A percentile compares a stretch with the other conserved stretches of the same genome.
Conservation (phyloP, 2,797 vertebrate genomes). For the Xiphophorus birchmanni region DNA sequence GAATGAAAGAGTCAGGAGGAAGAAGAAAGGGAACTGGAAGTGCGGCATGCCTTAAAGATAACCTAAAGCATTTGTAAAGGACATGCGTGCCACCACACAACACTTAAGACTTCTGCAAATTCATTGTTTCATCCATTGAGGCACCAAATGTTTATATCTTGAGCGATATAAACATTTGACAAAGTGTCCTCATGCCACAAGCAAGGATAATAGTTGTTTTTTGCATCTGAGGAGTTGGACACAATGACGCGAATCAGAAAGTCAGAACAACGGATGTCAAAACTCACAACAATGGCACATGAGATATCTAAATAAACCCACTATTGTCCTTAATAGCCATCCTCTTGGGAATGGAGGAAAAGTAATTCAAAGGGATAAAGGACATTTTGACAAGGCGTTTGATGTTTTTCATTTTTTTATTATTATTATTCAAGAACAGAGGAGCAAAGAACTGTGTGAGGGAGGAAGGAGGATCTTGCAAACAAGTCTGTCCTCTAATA, state of each 20-base stretch:
- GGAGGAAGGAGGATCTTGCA: conserved; percentile 67
- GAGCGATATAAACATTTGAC: conserved; percentile 89
- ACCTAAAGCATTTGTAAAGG: conserved; percentile 81
- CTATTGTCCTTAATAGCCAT: conserved; percentile 62
- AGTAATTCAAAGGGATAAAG: conserved; percentile 64
- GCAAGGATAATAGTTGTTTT: conserved; percentile 86
- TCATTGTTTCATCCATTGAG: conserved; percentile 84
- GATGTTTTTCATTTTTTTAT: conserved; percentile 45
- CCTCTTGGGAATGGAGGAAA: conserved; percentile 60
- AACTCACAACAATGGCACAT: conserved; percentile 54
- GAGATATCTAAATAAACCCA: conserved; percentile 83
- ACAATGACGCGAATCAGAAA: conserved; percentile 85
- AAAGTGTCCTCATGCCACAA: conserved; percentile 82
- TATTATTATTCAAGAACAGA: conserved; percentile 12
- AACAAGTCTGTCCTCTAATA: conserved; percentile 73
- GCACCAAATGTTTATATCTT: conserved; percentile 71
- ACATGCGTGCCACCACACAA: conserved; percentile 80
- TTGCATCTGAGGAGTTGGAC: conserved; percentile 77
- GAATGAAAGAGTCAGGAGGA: conserved; percentile 34
- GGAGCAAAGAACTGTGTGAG: conserved; percentile 46
- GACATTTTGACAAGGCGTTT: conserved; percentile 68
- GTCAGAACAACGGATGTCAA: conserved; percentile 44
- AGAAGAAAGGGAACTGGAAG: conserved; percentile 50
- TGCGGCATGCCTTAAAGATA: conserved; percentile 75
- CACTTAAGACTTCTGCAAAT: conserved; percentile 79